Percentiles rank a stretch among this genome's conserved stretches.
Conservation (phyloP, 2,888 invertebrate genomes). For the Melanostoma scalare region DNA sequence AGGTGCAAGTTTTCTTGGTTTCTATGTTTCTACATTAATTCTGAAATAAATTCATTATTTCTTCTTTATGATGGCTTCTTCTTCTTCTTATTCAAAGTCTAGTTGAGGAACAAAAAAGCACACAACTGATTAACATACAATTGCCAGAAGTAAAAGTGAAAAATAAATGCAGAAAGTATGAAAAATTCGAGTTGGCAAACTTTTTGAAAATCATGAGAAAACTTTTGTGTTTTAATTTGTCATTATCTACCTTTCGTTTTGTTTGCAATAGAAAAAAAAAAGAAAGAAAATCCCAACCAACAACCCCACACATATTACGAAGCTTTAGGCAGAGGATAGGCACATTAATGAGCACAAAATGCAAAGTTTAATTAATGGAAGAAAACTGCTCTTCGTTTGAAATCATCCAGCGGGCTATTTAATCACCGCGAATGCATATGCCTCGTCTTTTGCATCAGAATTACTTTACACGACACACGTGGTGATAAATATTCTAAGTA, state of each 20-base stretch:
- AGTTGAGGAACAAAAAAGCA: too few relatives aligned
- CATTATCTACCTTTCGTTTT: conserved; percentile 37
- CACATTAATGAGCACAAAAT: conserved; percentile 20
- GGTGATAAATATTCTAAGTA: conserved; percentile 35
- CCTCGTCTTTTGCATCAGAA: not conserved
- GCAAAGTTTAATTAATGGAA: conserved; percentile 53
- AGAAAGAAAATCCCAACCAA: conserved; percentile 3
- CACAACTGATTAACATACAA: too few relatives aligned
- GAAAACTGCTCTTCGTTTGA: conserved; percentile 19
- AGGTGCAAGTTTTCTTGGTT: too few relatives aligned
- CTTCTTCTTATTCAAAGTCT: too few relatives aligned
- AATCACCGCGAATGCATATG: conserved; percentile 27
- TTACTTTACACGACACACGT: not conserved
- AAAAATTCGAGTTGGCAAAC: conserved; percentile 46
- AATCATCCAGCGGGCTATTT: conserved; percentile 34
- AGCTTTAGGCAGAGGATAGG: not conserved
- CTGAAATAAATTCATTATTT: too few relatives aligned
- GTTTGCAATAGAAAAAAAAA: conserved; percentile 11
- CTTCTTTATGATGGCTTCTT: too few relatives aligned
- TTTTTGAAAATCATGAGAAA: conserved; percentile 61
- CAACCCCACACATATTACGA: not conserved
- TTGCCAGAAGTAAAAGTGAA: not conserved
- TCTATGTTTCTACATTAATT: too few relatives aligned
- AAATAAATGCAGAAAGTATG: conserved; percentile 6
- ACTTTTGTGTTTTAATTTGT: conserved; percentile 57